Evolutionary conservation across 2,888 invertebrate species (phyloP), one percentile per base, ranked within the genome.

Genomic region (Xiphydria camelus): DNA sequence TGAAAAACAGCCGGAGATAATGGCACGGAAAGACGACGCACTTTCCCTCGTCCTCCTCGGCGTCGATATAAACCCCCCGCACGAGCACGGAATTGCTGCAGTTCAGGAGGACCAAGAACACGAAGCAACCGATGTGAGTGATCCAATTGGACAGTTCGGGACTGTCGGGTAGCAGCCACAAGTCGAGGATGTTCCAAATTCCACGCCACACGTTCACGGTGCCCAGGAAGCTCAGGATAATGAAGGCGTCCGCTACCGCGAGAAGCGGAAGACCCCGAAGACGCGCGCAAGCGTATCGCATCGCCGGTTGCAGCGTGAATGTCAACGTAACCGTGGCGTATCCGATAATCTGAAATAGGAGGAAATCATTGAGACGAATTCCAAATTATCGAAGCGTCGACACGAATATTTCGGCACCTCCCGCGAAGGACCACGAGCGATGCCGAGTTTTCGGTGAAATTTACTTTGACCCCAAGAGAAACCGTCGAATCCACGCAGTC

Each of bases 141-240:
- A 89, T 81, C 88, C 89, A 89, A 71, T 87, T 89, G 73, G 91
- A 91, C 53, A 89, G 73, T 50, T 86, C 82, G 33, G 81, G 82
- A 59, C 87, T 79, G 48, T 89, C 91, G 86, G 81, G 62, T 66
- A 79, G 51, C 51, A 92, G 82, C 75, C 89, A 89, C 23, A 87
- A 77, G 73, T 93, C 90, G 17, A 91, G 79, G 44, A 89, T 75
- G 51, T 85, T 87, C 92, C 93, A 93, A 43, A 92, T 82, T 9
- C 91, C 92, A 33, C 93, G 81, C 93, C 93, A 93, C 7, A 91
- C 88, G 73, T 91, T 91, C 40, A 93, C 87, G 0, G 91, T 91
- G 9, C 90, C 91, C 51, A 88, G 71, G 68, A 91, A 88, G 25
- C 88, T 87, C 53, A 90, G 76, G 48, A 91, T 78, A 51, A 90